These are phyloP conservation scores for Pycnonotus jocosus DNA, from an alignment of 2,113 vertebrate genomes.

Conservation along the genomic window DNA sequence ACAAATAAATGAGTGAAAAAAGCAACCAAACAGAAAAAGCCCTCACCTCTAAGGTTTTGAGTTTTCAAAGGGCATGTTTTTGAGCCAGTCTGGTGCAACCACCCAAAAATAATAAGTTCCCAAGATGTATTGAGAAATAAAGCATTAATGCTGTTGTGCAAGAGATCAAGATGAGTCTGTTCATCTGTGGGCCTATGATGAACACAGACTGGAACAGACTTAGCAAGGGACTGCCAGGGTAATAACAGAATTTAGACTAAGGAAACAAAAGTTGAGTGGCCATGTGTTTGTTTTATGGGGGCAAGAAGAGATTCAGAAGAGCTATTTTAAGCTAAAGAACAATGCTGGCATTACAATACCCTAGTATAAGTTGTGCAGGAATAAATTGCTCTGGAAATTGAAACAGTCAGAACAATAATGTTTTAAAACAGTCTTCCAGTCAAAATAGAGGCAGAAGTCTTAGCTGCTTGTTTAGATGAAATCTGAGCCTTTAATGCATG, in stretches of 20 bases:
- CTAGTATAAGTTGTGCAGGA: not conserved
- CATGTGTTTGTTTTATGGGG: not conserved
- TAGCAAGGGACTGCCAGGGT: not conserved
- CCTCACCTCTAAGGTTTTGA: not conserved
- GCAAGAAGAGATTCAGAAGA: not conserved
- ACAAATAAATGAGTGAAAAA: not conserved
- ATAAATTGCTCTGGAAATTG: conserved; percentile 17
- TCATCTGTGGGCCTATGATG: not conserved
- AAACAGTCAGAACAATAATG: conserved; percentile 6
- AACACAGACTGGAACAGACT: not conserved
- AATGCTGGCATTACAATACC: not conserved
- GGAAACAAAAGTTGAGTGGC: not conserved
- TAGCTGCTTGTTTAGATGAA: not conserved
- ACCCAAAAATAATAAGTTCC: not conserved
- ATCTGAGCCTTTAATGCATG: not conserved
- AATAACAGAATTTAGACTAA: not conserved
- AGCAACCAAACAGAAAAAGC: not conserved
- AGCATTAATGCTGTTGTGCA: not conserved
- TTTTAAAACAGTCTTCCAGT: conserved; percentile 2
- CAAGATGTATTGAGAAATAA: not conserved
- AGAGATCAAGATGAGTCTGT: not conserved
- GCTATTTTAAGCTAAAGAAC: conserved; percentile 18
- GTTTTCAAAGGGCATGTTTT: not conserved
- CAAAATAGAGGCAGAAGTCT: conserved; percentile 23
- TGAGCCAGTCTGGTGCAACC: not conserved